Percentiles rank a stretch among this genome's conserved stretches.
phyloP scores from a whole-genome alignment of 2,113 vertebrate species.

The Arenaria interpres region DNA sequence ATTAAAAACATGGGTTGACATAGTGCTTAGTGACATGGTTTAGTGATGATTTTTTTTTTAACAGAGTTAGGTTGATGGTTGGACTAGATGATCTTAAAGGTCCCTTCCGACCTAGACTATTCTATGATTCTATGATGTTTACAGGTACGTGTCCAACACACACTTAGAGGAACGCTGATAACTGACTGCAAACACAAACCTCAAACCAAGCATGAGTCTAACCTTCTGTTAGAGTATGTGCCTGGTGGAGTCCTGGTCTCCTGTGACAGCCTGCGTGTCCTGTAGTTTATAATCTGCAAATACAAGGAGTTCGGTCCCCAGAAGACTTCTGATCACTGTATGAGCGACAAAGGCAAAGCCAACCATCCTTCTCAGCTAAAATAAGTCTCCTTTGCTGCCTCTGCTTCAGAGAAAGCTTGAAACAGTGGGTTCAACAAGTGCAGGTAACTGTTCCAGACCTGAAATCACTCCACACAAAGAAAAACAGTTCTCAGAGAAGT shows the following conservation, averaged over 20 bases:
- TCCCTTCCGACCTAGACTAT: no score
- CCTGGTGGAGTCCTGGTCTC: neutral
- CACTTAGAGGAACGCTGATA: neutral
- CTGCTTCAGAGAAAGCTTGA: neutral
- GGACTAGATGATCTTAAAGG: no score
- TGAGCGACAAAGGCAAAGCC: neutral
- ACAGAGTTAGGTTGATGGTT: no score
- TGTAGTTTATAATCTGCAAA: neutral
- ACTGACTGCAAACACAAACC: neutral
- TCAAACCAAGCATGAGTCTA: neutral
- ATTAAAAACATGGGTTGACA: no score
- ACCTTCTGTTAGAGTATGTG: neutral
- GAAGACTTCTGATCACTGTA: neutral
- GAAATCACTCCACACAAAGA: neutral
- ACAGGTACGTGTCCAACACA: neutral
- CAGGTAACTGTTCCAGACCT: neutral
- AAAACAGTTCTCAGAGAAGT: neutral
- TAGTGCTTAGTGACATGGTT: no score
- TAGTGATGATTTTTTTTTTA: no score
- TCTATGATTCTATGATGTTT: neutral
- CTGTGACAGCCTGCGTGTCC: neutral
- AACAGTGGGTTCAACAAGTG: neutral
- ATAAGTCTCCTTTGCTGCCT: neutral
- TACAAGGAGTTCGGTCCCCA: neutral
- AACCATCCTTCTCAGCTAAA: neutral